These are phyloP conservation scores for Onychomys torridus DNA, from an alignment of 2,797 vertebrate species.

Conservation along the genomic window DNA sequence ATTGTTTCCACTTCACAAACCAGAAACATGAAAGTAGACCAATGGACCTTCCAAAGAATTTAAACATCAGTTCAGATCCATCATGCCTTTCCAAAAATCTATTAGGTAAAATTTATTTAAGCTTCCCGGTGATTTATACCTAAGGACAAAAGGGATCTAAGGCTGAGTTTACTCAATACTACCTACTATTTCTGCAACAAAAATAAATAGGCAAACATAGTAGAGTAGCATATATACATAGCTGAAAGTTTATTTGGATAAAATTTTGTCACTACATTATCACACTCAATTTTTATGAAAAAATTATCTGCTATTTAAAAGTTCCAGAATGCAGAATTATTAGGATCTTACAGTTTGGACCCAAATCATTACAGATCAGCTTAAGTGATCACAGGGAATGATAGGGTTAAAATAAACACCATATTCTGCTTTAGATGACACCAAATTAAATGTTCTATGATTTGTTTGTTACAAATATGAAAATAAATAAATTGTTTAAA, in stretches of 20 bases:
- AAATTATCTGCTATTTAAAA: not conserved
- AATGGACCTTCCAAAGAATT: not conserved
- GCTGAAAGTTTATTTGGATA: not conserved
- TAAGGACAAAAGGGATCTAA: not conserved
- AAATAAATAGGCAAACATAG: not conserved
- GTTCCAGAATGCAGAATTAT: not conserved
- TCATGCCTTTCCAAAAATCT: not conserved
- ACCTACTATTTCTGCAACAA: not conserved
- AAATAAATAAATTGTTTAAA: constrained; percentile 23
- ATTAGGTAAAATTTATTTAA: not conserved
- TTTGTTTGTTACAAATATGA: not conserved
- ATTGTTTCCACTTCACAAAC: not conserved
- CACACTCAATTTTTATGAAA: not conserved
- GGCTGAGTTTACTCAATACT: not conserved
- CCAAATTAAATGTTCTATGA: not conserved
- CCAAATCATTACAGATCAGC: not conserved
- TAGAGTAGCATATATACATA: not conserved
- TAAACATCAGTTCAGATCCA: not conserved
- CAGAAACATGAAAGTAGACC: not conserved
- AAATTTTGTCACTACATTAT: not conserved
- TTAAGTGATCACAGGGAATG: not conserved
- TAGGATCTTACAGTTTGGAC: not conserved
- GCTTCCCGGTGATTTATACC: not conserved
- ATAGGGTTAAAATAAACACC: not conserved
- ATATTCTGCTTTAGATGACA: not conserved